Conservation (phyloP, 2,113 vertebrate species). For the Vicugna pacos region DNA sequence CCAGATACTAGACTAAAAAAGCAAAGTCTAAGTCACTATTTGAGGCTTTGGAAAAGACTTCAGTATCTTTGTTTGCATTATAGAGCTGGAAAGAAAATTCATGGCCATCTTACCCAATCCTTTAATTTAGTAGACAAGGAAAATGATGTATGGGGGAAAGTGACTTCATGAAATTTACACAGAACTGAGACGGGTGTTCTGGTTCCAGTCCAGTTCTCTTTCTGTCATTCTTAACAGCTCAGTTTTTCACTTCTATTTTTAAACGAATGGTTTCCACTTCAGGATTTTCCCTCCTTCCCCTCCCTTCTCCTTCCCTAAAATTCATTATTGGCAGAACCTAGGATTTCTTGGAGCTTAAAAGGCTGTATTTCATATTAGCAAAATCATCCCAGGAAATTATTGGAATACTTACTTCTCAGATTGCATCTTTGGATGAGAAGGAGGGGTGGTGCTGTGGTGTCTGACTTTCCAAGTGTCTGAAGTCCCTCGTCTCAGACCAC, state of each 20-base stretch:
- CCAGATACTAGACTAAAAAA: background rate
- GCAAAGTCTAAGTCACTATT: background rate
- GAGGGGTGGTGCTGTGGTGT: background rate
- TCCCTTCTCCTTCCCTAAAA: background rate
- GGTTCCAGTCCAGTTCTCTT: background rate
- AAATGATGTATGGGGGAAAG: background rate
- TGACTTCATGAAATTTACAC: background rate
- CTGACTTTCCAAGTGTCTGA: slow-evolving; percentile 43
- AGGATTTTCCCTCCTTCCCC: background rate
- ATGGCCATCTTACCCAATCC: background rate
- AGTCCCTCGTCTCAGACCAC: background rate
- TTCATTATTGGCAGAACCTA: slow-evolving; percentile 40
- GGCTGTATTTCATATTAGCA: slow-evolving; percentile 65
- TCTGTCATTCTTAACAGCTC: background rate
- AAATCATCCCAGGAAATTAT: slow-evolving; percentile 44
- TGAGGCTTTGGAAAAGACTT: background rate
- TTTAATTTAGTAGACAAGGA: background rate
- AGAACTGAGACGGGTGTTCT: background rate
- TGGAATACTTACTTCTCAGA: slow-evolving; percentile 4
- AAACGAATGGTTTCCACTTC: slow-evolving; percentile 9
- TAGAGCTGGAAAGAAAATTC: background rate
- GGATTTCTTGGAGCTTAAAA: slow-evolving; percentile 24
- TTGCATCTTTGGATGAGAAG: background rate
- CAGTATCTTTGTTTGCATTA: background rate
- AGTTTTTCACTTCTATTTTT: slow-evolving; percentile 38